Percentiles rank a stretch among this genome's conserved stretches.
Conservation (phyloP, 1,140 invertebrate genomes). For the Leptinotarsa defecta region DNA sequence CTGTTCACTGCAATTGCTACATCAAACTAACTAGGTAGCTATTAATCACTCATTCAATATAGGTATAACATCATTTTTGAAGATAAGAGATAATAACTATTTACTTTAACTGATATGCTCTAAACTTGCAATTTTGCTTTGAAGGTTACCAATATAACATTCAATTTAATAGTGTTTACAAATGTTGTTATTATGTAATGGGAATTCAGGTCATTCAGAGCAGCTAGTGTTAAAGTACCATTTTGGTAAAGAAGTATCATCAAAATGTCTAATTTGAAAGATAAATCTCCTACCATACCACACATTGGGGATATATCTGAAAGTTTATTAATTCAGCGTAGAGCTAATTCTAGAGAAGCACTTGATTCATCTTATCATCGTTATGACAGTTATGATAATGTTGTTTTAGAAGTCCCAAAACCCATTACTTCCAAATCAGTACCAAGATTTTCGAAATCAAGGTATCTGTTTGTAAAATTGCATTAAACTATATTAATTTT, state of each 20-base stretch:
- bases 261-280: constrained; percentile 32
- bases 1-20: background rate
- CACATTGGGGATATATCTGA: constrained; percentile 36
- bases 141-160: background rate
- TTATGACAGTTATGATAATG: constrained; percentile 43
- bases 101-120: constrained; percentile 18
- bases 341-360: constrained; percentile 41
- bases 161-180: background rate
- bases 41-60: background rate
- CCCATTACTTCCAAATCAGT: background rate
- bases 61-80: background rate
- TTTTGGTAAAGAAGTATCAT: constrained; percentile 23
- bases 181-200: constrained; percentile 7
- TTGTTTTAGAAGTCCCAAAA: constrained; percentile 25
- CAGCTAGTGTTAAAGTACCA: constrained; percentile 17
- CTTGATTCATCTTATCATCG: constrained; percentile 34
- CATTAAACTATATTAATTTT: background rate
- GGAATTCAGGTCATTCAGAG: background rate
- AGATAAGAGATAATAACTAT: constrained; percentile 29
- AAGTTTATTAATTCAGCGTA: constrained; percentile 44
- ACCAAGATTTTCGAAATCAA: background rate
- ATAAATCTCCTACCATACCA: constrained; percentile 46
- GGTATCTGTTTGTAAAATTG: constrained; percentile 16
- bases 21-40: background rate
- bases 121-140: background rate